phyloP scores from a whole-genome alignment of 2,888 invertebrate genomes.

The Zootermopsis nevadensis region DNA sequence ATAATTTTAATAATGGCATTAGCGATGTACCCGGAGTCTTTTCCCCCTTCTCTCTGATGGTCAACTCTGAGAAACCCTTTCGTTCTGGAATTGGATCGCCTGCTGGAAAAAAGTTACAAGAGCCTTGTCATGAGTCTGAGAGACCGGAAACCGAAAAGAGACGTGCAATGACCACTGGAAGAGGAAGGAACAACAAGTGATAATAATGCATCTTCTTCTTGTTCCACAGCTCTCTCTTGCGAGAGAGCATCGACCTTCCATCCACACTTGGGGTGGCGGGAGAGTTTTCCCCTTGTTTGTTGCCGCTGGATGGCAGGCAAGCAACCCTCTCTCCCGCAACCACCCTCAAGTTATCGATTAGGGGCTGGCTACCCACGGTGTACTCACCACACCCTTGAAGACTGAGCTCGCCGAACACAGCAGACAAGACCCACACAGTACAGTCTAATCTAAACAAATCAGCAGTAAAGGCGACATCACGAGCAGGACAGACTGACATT shows the following conservation, averaged over 20 bases:
- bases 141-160: background rate
- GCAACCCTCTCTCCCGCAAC: constrained; percentile 36
- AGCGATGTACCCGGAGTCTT: too few species aligned
- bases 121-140: too few species aligned
- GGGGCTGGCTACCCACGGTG: constrained; percentile 23
- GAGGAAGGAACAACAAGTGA: background rate
- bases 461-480: too few species aligned
- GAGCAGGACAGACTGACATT: too few species aligned
- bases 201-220: constrained; percentile 9
- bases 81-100: too few species aligned
- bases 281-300: constrained; percentile 41
- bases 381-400: constrained; percentile 28
- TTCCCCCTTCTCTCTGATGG: too few species aligned
- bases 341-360: constrained; percentile 47
- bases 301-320: constrained; percentile 35
- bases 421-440: background rate
- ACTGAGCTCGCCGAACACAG: background rate
- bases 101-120: too few species aligned
- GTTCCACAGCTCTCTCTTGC: background rate
- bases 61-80: too few species aligned
- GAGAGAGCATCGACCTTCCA: constrained; percentile 26
- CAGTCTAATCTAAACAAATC: background rate
- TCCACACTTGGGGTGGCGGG: background rate
- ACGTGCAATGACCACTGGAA: background rate
- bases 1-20: too few species aligned